phyloP scores from a whole-genome alignment of 2,113 vertebrate genomes.

The Pteropus alecto region DNA sequence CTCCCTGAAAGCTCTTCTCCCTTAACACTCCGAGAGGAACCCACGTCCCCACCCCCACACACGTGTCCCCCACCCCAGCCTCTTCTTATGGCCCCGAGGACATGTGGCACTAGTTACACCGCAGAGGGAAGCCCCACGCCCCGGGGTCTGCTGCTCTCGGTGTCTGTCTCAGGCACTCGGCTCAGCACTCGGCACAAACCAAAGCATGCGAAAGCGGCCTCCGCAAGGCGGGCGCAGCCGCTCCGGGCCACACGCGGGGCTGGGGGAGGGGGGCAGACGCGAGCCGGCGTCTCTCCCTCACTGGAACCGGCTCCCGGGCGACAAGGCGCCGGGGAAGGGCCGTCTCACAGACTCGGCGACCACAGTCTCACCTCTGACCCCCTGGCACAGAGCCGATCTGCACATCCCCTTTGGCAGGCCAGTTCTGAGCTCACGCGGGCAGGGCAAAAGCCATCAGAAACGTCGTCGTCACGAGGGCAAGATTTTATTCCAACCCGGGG shows the following conservation, averaged over 20 bases:
- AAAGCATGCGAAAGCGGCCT: neutral
- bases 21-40: too few species aligned
- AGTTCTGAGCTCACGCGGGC: too few species aligned
- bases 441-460: too few species aligned
- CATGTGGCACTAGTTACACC: accelerated
- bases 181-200: neutral
- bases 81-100: neutral
- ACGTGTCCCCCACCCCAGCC: accelerated
- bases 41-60: too few species aligned
- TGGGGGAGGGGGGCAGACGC: accelerated
- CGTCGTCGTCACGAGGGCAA: too few species aligned
- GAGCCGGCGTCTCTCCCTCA: accelerated
- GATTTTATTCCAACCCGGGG: too few species aligned
- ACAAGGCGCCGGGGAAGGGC: too few species aligned
- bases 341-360: neutral
- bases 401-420: too few species aligned
- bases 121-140: accelerated
- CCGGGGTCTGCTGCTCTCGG: accelerated
- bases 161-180: accelerated
- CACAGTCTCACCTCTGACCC: too few species aligned
- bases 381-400: too few species aligned
- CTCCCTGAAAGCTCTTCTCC: neutral
- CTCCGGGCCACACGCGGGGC: neutral
- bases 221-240: accelerated
- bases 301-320: accelerated